A percentile compares a stretch with the other conserved stretches of the same genome.
Conservation (phyloP, 1,140 invertebrate species). For the Lutraria rhynchaena region DNA sequence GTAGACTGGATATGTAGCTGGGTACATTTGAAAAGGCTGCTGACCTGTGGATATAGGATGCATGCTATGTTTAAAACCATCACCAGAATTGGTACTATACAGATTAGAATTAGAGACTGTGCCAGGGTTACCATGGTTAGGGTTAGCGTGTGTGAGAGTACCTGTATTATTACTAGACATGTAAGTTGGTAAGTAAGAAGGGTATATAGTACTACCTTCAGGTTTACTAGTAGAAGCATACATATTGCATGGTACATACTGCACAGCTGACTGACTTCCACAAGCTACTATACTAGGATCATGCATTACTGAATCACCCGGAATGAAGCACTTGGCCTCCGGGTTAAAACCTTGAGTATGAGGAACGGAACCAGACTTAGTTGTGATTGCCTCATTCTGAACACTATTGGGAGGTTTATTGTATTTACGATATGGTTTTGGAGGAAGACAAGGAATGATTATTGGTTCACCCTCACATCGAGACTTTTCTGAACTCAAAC, state of each 20-base stretch:
- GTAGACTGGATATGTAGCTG: constrained; percentile 15
- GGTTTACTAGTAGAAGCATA: constrained; percentile 4
- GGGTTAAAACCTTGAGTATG: constrained; percentile 64
- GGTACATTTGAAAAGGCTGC: constrained; percentile 14
- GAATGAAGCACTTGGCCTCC: constrained; percentile 74
- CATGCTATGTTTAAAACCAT: constrained; percentile 56
- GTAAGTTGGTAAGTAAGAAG: neutral
- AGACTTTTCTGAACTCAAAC: constrained; percentile 73
- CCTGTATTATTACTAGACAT: neutral
- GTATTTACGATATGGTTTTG: constrained; percentile 40
- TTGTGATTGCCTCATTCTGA: constrained; percentile 16
- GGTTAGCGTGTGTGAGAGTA: constrained; percentile 15
- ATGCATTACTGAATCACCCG: constrained; percentile 52
- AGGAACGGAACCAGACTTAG: constrained; percentile 15
- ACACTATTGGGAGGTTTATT: constrained; percentile 58
- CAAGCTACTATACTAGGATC: constrained; percentile 54
- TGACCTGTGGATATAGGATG: constrained; percentile 57
- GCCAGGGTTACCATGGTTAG: constrained; percentile 3
- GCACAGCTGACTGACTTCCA: constrained; percentile 8
- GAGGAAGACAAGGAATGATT: constrained; percentile 68
- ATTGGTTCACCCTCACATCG: constrained; percentile 78
- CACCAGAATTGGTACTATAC: constrained; percentile 28
- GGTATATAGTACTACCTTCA: constrained; percentile 4
- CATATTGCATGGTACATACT: constrained; percentile 10
- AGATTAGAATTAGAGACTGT: constrained; percentile 36